Conservation (phyloP, 2,113 vertebrate genomes). For the Meriones unguiculatus region DNA sequence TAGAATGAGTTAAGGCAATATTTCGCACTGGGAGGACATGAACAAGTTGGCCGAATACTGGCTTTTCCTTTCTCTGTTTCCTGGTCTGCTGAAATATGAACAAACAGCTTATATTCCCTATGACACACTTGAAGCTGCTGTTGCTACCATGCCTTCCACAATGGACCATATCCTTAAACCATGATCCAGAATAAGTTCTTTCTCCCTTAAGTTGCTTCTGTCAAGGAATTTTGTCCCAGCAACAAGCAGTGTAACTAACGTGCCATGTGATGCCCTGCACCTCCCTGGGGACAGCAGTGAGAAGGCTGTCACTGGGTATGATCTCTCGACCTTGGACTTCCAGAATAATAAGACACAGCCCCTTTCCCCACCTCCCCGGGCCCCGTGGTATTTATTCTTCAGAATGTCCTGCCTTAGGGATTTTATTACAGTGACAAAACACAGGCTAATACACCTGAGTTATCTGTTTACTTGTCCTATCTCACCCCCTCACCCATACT, state of each 20-base stretch:
- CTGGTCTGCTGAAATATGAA: not conserved
- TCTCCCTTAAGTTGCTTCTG: not conserved
- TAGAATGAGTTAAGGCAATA: not conserved
- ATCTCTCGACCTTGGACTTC: not conserved
- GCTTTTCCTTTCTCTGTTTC: too few species aligned
- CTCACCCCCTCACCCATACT: not conserved
- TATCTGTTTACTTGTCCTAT: not conserved
- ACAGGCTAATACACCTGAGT: not conserved
- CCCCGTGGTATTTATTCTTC: not conserved
- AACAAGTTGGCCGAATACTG: not conserved
- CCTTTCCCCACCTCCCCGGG: too few species aligned
- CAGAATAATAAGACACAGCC: not conserved
- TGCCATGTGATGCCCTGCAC: too few species aligned
- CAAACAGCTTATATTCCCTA: not conserved
- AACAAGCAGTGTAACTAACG: not conserved
- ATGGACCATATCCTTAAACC: not conserved
- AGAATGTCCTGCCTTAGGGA: not conserved
- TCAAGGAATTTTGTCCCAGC: too few species aligned
- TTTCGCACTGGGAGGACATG: not conserved
- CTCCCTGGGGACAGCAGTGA: not conserved
- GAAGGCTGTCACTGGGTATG: not conserved
- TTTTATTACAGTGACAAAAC: not conserved
- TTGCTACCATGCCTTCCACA: not conserved
- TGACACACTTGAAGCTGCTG: not conserved
- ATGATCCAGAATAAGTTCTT: not conserved